A percentile compares a stretch with the other conserved stretches of the same genome.
Conservation (phyloP, 2,888 invertebrate species). For the Papilio protenor region DNA sequence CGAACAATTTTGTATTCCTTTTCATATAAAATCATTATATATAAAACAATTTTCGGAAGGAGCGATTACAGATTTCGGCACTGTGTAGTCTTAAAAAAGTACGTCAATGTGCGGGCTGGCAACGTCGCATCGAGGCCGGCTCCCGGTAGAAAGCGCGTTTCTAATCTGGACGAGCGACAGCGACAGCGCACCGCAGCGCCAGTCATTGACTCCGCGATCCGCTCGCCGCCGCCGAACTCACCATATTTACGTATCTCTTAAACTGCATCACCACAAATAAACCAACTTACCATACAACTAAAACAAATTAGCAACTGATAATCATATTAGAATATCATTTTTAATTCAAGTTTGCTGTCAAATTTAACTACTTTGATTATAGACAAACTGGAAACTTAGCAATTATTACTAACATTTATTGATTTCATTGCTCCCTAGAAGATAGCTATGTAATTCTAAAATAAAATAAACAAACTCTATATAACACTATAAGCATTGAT, state of each 20-base stretch:
- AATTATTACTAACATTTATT: background rate
- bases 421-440: background rate
- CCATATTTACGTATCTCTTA: constrained; percentile 26
- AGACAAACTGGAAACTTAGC: background rate
- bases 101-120: constrained; percentile 62
- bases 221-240: constrained; percentile 51
- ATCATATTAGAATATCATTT: background rate
- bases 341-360: background rate
- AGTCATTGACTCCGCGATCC: constrained; percentile 77
- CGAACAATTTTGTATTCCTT: background rate
- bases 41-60: background rate
- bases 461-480: background rate
- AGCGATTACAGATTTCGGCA: background rate
- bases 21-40: background rate
- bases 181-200: constrained; percentile 50
- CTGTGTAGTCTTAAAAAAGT: constrained; percentile 1
- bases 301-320: background rate
- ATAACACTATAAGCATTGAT: background rate
- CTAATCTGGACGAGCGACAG: constrained; percentile 71
- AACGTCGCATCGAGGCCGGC: constrained; percentile 72
- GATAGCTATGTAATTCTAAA: background rate
- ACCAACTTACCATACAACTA: constrained; percentile 9
- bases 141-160: constrained; percentile 80
- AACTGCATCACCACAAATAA: background rate
- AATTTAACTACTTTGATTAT: background rate